Base-by-base conservation (phyloP, 2,113 vertebrate species). In the Athene noctua region DNA sequence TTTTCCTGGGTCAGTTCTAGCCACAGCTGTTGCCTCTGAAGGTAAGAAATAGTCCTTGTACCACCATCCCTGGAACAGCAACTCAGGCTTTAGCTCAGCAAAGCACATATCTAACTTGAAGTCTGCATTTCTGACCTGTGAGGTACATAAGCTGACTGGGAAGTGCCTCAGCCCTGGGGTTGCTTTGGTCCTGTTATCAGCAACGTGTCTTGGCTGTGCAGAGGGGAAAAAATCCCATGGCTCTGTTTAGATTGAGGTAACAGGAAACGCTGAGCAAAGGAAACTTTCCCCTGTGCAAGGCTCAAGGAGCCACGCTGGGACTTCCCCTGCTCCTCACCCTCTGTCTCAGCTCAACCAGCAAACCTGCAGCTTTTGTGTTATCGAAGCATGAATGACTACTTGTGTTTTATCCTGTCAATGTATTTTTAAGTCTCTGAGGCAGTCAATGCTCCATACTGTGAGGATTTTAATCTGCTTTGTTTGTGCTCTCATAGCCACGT, bases 251-350 rank as follows among this genome's bases (percentile, higher is more conserved):
- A 52, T 80, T 91, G 67, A 62, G 51, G 46, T 1, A 18, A 92
- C 55, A 95, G 58, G 68, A 94, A 97, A 82, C 77, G 38, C 36
- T 65, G 82, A 93, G 23, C 51, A 80, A 92, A 90, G 3, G 22
- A 93, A 84, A 85, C 34, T 15, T 95, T 44, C 34, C 25, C 5
- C 2, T 42, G 47, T 0, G 1, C 0, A 0, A 19, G 42, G 25
- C 2, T 6, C 2, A 5, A 36, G 26, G 52, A 72, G 5, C 27
- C 1, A 0, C 1, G 1, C 11, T 44, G 40, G 68, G 32, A 38
- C 14, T 26, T 68, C 51, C 16, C 15, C 9, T 78, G 18, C 30
- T 74, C 46, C 49, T 72, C 0, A 0, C 12, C 25, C 8, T 38
- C 23, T 0, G 0, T 38, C 6, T 42, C 0, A 1, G 42, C 5